Base-by-base conservation (phyloP, 2,888 invertebrate genomes). In the Sinopyrophorus schimmeli region DNA sequence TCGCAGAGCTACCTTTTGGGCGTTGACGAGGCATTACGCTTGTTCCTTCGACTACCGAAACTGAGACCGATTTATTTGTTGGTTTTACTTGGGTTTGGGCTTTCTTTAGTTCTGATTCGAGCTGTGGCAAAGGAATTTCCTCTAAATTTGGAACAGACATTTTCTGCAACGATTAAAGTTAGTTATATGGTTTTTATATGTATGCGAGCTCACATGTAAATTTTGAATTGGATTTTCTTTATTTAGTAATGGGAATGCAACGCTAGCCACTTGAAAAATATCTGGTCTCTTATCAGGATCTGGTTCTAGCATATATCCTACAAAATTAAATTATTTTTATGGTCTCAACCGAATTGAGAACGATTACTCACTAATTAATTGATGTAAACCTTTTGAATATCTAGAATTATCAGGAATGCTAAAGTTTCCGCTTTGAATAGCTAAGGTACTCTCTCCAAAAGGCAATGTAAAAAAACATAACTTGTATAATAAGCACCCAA, bases 371-470 rank as follows among this genome's bases (percentile, higher is more conserved):
- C 89, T 80, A 56, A 91, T 89, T 48, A 91, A 74, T 59, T 83
- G 81, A 72, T 86, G 85, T 66, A 89, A 73, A 48, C 81, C 79
- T 63, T 78, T 79, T 14, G 87, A 84, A 75, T 82, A 90, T 72
- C 80, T 82, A 11, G 88, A 86, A 73, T 79, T 82, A 69, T 90
- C 87, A 40, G 93, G 93, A 74, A 93, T 87, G 57, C 82, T 82
- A 70, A 92, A 91, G 66, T 87, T 86, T 38, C 89, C 92, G 71
- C 87, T 90, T 72, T 92, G 92, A 67, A 95, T 94, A 38, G 94
- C 93, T 60, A 94, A 76, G n/a, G 89, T 86, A 67, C 91, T 92
- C 72, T 95, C 94, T 17, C 91, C 93, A 73, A 94, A 94, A 37
- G 93, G 94, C 66, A 92, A 77, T 21, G 85, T 80, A 72, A 93